phyloP scores from a whole-genome alignment of 2,888 invertebrate species.

The Papilio demoleus region DNA sequence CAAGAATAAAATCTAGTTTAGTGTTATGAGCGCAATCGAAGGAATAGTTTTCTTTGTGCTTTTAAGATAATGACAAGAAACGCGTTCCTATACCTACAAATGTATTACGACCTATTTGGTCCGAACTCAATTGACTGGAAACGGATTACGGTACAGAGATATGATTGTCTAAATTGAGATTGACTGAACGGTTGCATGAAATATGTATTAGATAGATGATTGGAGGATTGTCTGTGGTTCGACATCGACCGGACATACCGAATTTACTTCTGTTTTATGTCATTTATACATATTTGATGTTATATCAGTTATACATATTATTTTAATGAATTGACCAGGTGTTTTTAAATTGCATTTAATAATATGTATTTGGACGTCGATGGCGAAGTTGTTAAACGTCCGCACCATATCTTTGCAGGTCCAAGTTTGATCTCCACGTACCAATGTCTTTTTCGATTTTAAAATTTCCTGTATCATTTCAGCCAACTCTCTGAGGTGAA shows the following conservation, averaged over 20 bases:
- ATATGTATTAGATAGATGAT: conserved; percentile 36
- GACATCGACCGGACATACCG: neutral
- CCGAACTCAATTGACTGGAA: conserved; percentile 47
- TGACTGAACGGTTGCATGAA: conserved; percentile 53
- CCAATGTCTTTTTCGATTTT: too few relatives aligned
- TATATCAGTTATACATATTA: neutral
- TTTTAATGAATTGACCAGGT: too few relatives aligned
- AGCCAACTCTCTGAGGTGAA: too few relatives aligned
- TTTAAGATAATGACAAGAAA: conserved; percentile 82
- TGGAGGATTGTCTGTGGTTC: conserved; percentile 23
- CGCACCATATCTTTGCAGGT: too few relatives aligned
- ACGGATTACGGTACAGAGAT: conserved; percentile 55
- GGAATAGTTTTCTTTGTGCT: conserved; percentile 83
- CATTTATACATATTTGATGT: neutral
- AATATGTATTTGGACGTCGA: too few relatives aligned
- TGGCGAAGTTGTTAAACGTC: too few relatives aligned
- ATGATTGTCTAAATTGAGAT: conserved; percentile 74
- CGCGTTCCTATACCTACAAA: conserved; percentile 82
- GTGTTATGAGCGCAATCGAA: conserved; percentile 81
- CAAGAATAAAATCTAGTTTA: conserved; percentile 26
- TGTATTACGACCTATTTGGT: conserved; percentile 65
- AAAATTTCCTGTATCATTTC: too few relatives aligned
- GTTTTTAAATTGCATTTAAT: neutral
- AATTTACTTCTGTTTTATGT: neutral
- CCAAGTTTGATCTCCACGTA: too few relatives aligned